Base-by-base conservation (phyloP, 1,140 invertebrate genomes). In the Pseudoatta argentina region DNA sequence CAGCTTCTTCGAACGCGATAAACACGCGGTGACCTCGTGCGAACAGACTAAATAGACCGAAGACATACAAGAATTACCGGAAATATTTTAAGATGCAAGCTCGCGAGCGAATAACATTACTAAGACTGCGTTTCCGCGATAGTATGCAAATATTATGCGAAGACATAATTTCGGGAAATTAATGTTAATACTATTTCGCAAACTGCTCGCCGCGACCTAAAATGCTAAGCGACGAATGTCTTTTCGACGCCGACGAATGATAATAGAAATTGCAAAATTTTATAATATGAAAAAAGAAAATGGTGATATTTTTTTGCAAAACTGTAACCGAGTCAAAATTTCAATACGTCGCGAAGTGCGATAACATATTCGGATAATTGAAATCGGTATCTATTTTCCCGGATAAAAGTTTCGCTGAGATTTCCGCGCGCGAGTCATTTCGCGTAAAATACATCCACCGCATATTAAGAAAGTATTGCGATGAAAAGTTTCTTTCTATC, bases 91-190 rank as follows among this genome's bases (percentile, higher is more conserved):
- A 79, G 30, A 66, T 69, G 63, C 77, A 18, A 55, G 30, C 27
- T 48, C n/a, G 73, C 44, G 44, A 21, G 44, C 44, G 39, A 51
- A 79, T 67, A 79, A 55, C 7, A 69, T 79, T n/a, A 55, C 63
- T 69, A 79, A 69, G 63, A 79, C 63, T 67, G n/a, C 39, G 16
- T 44, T 63, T 63, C 30, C 77, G 30, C 27, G 53, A 79, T 55
- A 57, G 30, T 79, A 69, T 79, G 77, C 53, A 79, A 79, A 79
- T 79, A 67, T 67, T 79, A 79, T 79, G 63, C 77, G n/a, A 79
- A 69, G 63, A 69, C 63, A 79, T 79, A 79, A 79, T 79, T 79
- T 69, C 30, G 30, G 77, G 63, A 55, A 67, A 67, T 79, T 79
- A 69, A 55, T 67, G 77, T 57, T 79, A 48, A 67, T 79, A 44